Evolutionary conservation across 2,113 vertebrate species (phyloP), one percentile per base, ranked within the genome.

Genomic region (Todiramphus chloris): DNA sequence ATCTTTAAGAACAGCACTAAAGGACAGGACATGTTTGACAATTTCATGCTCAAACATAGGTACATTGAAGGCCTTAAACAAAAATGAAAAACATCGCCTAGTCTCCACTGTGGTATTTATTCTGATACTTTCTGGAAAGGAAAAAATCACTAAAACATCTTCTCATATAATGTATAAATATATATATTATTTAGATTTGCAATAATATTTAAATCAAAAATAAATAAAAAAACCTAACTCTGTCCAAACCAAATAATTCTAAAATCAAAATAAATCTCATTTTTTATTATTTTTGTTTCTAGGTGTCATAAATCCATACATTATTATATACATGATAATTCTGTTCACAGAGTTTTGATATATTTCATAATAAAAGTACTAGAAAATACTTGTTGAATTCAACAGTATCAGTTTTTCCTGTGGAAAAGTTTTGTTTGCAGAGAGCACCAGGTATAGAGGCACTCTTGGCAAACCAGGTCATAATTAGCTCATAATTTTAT

Each of bases 161-260:
- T 66, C 35, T 66, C 24, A 62, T 23, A 56, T 67, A 50, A 27
- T 0, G 1, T 35, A 53, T 27, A 60, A 31, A 37, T n/a, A 48
- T 48, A 20, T 28, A 16, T 21, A 6, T 33, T 8, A 48, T 55
- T 23, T 5, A 56, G 6, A 4, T 31, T 77, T 35, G 46, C 5
- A 41, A 13, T 10, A 39, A 74, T 5, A 48, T 46, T 68, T 30
- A 39, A 55, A 62, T 1, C 11, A 5, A 55, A 46, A 81, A 6
- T 10, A 27, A 50, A 60, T 15, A 33, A 82, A 68, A 28, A 68
- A 67, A 23, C 4, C 6, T 13, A 53, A 37, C 31, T 37, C 5
- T 1, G 4, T 5, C 2, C 21, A n/a, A 80, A 5, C 5, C 7
- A 4, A 11, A 5, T 25, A n/a, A 14, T 25, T 64, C 3, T 41